Evolutionary conservation across 2,113 vertebrate genomes (phyloP).

Genomic region (Asarcornis scutulata): DNA sequence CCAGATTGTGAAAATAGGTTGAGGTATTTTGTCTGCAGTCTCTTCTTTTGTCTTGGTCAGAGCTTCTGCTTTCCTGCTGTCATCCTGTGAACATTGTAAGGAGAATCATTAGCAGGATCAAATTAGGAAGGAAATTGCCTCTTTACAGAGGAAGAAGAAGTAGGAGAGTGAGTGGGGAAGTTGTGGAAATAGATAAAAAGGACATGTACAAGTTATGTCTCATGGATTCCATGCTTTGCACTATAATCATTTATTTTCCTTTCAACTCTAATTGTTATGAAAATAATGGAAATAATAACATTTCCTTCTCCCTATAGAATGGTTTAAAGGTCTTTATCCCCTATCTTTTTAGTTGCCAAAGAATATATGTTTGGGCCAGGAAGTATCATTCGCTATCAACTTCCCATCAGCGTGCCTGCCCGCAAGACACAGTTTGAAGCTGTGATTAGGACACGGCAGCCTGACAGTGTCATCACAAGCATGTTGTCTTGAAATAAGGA

Average conservation of each 20-base stretch:
- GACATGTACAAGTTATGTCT: background rate
- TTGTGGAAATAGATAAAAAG: background rate
- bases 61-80: background rate
- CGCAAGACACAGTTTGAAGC: constrained; percentile 81
- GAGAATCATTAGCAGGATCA: background rate
- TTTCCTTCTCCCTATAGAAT: background rate
- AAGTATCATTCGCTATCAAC: constrained; percentile 82
- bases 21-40: background rate
- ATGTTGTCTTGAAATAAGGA: constrained; percentile 80
- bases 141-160: background rate
- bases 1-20: background rate
- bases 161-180: background rate
- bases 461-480: constrained; percentile 78
- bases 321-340: background rate
- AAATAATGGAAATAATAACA: background rate
- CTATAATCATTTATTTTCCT: background rate
- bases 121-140: background rate
- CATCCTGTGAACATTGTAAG: background rate
- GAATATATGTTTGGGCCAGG: constrained; percentile 84
- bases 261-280: background rate
- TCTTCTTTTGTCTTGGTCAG: background rate
- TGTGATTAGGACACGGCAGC: constrained; percentile 85
- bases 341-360: constrained; percentile 75
- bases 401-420: constrained; percentile 67
- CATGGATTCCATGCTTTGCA: background rate